Percentiles rank a stretch among this genome's conserved stretches.
Evolutionary conservation across 2,888 invertebrate genomes (phyloP).

Genomic region (Hydroisotoma schaefferi): DNA sequence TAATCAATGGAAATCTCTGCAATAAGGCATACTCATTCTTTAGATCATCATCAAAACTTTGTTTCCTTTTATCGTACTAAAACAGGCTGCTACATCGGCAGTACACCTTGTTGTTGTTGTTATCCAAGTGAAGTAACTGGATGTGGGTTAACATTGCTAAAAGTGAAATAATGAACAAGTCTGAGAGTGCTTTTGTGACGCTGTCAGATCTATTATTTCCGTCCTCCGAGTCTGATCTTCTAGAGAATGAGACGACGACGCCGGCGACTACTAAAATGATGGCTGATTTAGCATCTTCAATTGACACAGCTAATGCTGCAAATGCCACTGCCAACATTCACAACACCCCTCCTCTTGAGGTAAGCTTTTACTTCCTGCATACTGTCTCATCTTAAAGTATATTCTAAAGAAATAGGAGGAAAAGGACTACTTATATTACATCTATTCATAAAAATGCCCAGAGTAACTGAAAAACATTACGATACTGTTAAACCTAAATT

Average conservation of each 20-base stretch:
- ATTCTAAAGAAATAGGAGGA: too few species aligned
- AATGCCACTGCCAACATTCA: conserved; percentile 27
- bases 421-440: neutral
- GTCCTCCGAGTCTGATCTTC: conserved; percentile 38
- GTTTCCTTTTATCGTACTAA: too few species aligned
- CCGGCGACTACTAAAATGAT: conserved; percentile 31
- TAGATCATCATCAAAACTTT: too few species aligned
- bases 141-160: conserved; percentile 10
- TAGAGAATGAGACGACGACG: conserved; percentile 43
- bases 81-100: too few species aligned
- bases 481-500: too few species aligned
- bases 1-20: too few species aligned
- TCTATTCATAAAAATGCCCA: too few species aligned
- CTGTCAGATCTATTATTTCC: conserved; percentile 34
- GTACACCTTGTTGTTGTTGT: conserved; percentile 6
- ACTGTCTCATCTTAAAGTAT: too few species aligned
- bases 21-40: too few species aligned
- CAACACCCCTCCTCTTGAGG: conserved; percentile 43
- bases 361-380: conserved; percentile 20
- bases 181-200: conserved; percentile 23
- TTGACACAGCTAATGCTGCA: conserved; percentile 19
- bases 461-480: too few species aligned
- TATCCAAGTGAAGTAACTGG: neutral
- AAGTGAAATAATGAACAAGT: conserved; percentile 13
- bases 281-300: conserved; percentile 7